Evolutionary conservation across 2,113 vertebrate genomes (phyloP).

Genomic region (Hemiprocne comata): DNA sequence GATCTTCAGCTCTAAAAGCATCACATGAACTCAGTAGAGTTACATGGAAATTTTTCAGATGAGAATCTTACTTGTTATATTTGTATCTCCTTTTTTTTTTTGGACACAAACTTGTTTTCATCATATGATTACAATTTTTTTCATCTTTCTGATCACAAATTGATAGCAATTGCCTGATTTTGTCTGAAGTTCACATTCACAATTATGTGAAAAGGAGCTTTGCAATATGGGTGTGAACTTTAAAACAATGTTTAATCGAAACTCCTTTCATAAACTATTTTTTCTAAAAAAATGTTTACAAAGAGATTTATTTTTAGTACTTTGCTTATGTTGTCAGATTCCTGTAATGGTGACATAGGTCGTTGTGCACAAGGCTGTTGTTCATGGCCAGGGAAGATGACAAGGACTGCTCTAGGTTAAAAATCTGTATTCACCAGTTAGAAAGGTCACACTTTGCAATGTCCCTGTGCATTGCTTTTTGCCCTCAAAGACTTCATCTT

Average conservation of each 20-base stretch:
- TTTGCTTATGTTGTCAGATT: neutral
- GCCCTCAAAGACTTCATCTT: neutral
- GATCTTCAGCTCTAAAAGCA: neutral
- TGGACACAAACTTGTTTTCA: neutral
- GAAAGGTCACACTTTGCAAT: neutral
- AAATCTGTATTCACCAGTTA: neutral
- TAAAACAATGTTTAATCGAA: neutral
- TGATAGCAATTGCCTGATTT: neutral
- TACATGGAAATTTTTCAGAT: neutral
- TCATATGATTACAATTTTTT: neutral
- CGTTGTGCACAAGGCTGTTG: neutral
- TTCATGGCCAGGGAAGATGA: neutral
- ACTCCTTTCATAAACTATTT: neutral
- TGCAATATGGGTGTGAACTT: neutral
- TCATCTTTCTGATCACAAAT: neutral
- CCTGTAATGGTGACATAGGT: neutral
- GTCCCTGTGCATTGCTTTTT: neutral
- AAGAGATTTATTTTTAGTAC: neutral
- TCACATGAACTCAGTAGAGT: neutral
- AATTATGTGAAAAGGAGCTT: neutral
- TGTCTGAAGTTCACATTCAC: neutral
- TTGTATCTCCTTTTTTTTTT: neutral
- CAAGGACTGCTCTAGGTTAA: neutral
- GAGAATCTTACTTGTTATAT: neutral
- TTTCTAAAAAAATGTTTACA: neutral